Evolutionary conservation across 2,113 vertebrate species (phyloP), one percentile per base, ranked within the genome.

Genomic region (Coregonus clupeaformis): DNA sequence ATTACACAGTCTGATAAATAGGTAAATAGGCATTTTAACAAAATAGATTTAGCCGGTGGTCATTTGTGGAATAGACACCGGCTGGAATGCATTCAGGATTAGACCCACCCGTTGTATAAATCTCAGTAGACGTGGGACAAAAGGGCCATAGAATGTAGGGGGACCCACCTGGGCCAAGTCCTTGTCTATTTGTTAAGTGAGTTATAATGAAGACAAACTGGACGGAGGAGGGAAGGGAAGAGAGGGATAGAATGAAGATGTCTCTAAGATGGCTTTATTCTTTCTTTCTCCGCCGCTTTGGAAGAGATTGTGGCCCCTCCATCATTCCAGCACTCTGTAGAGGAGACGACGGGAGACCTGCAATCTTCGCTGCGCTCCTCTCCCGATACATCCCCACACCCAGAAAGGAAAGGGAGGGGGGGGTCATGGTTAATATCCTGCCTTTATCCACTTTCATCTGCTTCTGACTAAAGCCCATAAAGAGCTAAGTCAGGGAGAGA

Each of bases 321-420:
- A 78, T 86, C 82, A 76, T 73, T 87, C 73, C 72, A 74, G 57
- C 74, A 12, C 73, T 79, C 82, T 68, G 82, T 83, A 71, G 72
- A 30, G 78, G 45, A 32, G 5, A 9, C 63, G 80, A 68, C 65
- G 27, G 32, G 64, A 78, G 68, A 82, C 42, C 69, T 22, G 32
- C 79, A 76, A 63, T 87, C 71, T 71, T 62, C 80, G 67, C 32
- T 68, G 12, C 6, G 20, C n/a, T 12, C 25, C 25, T 12, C 11
- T 24, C 9, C 25, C 25, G 13, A 25, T 65, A 25, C 24, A 2
- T 14, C 25, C 25, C 63, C 24, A 5, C 24, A 7, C 63, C 63
- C 63, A 27, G 63, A 1, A 29, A 27, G 57, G 57, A 11, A 60
- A 16, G 57, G 18, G 55, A 5, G 20, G 60, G 22, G 13, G 11